Evolutionary conservation across 2,113 vertebrate species (phyloP).

Genomic region (Thymallus thymallus): DNA sequence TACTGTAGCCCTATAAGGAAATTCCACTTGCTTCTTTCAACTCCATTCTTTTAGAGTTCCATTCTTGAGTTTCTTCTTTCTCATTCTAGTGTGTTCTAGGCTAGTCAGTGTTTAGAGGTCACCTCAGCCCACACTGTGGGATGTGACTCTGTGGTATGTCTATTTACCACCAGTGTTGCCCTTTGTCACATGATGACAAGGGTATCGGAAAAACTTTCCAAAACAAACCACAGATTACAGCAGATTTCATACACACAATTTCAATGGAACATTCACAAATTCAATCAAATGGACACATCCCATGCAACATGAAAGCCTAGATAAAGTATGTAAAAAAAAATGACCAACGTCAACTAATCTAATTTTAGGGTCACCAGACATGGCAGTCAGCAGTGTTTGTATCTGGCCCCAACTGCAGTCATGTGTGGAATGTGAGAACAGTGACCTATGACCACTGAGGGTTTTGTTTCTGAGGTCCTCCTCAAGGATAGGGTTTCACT

Average conservation of each 20-base stretch:
- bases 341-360: no score
- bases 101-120: not conserved
- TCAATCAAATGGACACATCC: no score
- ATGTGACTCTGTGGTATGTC: not conserved
- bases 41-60: not conserved
- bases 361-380: no score
- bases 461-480: not conserved
- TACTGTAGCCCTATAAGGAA: not conserved
- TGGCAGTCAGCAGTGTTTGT: no score
- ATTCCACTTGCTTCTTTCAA: not conserved
- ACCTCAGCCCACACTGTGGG: not conserved
- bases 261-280: not conserved
- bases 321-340: no score
- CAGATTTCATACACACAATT: not conserved
- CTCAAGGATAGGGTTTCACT: no score
- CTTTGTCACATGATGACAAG: not conserved
- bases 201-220: not conserved
- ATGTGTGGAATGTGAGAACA: conserved; percentile 15
- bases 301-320: no score
- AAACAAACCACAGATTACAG: not conserved
- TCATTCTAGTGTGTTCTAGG: not conserved
- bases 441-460: conserved; percentile 1
- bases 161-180: not conserved
- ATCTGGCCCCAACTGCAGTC: not conserved
- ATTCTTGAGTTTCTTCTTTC: not conserved